Evolutionary conservation across 2,888 invertebrate species (phyloP).

Genomic region (Schizaphis graminum): DNA sequence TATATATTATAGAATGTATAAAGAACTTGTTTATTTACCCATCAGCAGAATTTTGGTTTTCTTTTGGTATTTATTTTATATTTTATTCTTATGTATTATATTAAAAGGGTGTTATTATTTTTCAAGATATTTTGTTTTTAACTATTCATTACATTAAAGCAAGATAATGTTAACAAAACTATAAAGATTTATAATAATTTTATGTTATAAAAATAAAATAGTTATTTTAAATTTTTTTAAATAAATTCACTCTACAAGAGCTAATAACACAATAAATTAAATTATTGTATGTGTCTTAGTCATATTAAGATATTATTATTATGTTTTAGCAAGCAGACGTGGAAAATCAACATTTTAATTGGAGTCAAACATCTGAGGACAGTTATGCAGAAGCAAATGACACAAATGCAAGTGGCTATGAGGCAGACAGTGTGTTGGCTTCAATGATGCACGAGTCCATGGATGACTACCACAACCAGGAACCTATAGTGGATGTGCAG

Average conservation of each 20-base stretch:
- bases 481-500: constrained; percentile 56
- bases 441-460: constrained; percentile 48
- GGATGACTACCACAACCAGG: constrained; percentile 47
- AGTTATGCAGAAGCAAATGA: constrained; percentile 55
- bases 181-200: no score
- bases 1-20: not conserved
- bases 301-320: not conserved
- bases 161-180: no score
- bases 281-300: not conserved
- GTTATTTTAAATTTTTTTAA: not conserved
- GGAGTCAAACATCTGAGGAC: constrained; percentile 56
- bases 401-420: constrained; percentile 20
- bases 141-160: not conserved
- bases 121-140: not conserved
- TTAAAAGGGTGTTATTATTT: not conserved
- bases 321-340: constrained; percentile 46
- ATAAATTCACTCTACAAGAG: no score
- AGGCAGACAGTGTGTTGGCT: constrained; percentile 56
- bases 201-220: not conserved
- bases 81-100: not conserved
- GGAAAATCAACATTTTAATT: constrained; percentile 55
- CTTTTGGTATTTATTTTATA: not conserved
- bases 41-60: not conserved
- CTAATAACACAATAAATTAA: no score
- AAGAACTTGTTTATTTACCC: not conserved